These are phyloP conservation scores for Agrochola circellaris DNA, from an alignment of 2,888 invertebrate species.

Conservation along the genomic window DNA sequence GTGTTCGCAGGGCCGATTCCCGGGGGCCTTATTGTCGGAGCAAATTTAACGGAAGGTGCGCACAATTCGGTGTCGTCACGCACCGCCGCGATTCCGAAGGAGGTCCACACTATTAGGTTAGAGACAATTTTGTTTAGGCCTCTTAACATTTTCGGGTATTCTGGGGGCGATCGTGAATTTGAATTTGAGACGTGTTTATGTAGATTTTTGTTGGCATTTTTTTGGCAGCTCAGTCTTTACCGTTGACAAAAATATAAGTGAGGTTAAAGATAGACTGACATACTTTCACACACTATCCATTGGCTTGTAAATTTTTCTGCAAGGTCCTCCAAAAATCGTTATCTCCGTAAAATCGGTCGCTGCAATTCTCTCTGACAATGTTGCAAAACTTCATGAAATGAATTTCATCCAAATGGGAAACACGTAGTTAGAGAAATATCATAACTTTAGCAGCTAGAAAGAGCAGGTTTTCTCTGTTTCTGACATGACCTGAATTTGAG, in stretches of 20 bases:
- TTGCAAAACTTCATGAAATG: slow-evolving; percentile 27
- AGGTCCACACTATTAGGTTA: slow-evolving; percentile 58
- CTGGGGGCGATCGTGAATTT: neutral
- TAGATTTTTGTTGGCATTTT: neutral
- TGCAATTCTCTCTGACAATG: neutral
- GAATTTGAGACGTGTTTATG: slow-evolving; percentile 26
- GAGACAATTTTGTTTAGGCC: slow-evolving; percentile 56
- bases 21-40: slow-evolving; percentile 77
- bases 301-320: neutral
- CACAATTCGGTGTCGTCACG: slow-evolving; percentile 67
- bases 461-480: slow-evolving; percentile 38
- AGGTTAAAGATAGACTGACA: neutral
- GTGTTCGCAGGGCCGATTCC: slow-evolving; percentile 72
- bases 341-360: neutral
- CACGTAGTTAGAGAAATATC: slow-evolving; percentile 30
- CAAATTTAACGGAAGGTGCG: slow-evolving; percentile 82
- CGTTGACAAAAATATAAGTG: neutral
- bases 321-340: neutral
- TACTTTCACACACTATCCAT: neutral
- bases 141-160: slow-evolving; percentile 39
- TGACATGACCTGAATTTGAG: slow-evolving; percentile 49
- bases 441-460: slow-evolving; percentile 20
- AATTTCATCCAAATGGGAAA: slow-evolving; percentile 19
- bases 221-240: neutral
- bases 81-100: slow-evolving; percentile 55